A percentile compares a stretch with the other conserved stretches of the same genome.
These are phyloP conservation scores for Agonopterix arenella DNA, from an alignment of 2,888 invertebrate genomes.

Conservation along the genomic window DNA sequence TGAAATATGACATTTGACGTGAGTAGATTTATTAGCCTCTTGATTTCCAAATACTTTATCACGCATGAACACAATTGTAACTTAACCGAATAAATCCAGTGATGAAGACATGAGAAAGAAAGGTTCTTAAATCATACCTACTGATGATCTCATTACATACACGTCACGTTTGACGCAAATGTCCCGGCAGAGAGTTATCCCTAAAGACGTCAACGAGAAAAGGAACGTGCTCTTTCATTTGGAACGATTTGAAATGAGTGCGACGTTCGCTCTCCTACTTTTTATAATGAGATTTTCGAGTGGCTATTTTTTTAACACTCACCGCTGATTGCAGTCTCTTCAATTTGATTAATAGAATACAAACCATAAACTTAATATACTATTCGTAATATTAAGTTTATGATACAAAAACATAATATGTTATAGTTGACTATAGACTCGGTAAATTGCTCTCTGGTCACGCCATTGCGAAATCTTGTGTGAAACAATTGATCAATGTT, in stretches of 20 bases:
- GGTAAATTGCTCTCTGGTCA: too few species aligned
- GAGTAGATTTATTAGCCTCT: too few species aligned
- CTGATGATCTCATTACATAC: conserved; percentile 35
- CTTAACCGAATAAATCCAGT: too few species aligned
- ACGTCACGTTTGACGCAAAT: conserved; percentile 35
- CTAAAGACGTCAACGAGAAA: conserved; percentile 8
- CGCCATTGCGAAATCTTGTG: too few species aligned
- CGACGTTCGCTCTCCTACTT: conserved; percentile 15
- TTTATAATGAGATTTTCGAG: conserved; percentile 24
- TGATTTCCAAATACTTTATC: too few species aligned
- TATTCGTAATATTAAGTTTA: too few species aligned
- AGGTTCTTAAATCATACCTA: conserved; percentile 5
- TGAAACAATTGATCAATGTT: too few species aligned
- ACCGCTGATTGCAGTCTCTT: conserved; percentile 7
- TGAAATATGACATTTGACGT: too few species aligned
- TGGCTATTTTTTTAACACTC: conserved; percentile 13
- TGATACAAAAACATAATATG: too few species aligned
- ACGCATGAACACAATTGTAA: too few species aligned
- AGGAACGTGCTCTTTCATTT: conserved; percentile 16
- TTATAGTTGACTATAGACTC: not conserved
- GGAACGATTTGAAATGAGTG: conserved; percentile 17
- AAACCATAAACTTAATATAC: too few species aligned
- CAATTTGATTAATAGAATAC: not conserved
- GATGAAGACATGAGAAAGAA: too few species aligned
- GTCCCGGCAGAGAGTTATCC: conserved; percentile 13